phyloP scores from a whole-genome alignment of 2,113 vertebrate genomes.

The Pteruthius melanotis region DNA sequence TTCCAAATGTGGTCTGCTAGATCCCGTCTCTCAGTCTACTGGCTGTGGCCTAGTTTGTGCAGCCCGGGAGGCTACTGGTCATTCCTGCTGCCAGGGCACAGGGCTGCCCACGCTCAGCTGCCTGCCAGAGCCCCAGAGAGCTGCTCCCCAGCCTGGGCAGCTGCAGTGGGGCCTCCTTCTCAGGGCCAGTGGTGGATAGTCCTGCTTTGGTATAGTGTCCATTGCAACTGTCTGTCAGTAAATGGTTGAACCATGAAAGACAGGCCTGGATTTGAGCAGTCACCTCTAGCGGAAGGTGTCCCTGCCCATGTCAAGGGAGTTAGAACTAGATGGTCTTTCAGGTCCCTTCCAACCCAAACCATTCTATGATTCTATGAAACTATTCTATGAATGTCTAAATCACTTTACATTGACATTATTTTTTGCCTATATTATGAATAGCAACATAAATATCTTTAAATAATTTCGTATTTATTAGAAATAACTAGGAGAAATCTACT shows the following conservation, averaged over 20 bases:
- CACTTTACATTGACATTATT: not conserved
- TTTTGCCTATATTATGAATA: not conserved
- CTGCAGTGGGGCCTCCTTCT: not conserved
- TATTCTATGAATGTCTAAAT: not conserved
- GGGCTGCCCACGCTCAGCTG: not conserved
- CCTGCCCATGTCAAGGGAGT: not conserved
- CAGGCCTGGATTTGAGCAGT: not conserved
- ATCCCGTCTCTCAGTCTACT: not conserved
- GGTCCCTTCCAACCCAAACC: not conserved
- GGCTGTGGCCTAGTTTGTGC: not conserved
- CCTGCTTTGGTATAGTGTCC: not conserved
- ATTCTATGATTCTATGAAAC: not conserved
- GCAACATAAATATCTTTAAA: not conserved
- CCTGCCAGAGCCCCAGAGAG: not conserved
- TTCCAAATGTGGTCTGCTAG: not conserved
- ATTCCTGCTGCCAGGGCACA: not conserved
- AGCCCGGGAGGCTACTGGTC: not conserved
- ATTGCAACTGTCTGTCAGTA: not conserved
- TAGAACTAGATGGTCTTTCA: not conserved
- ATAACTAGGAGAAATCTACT: not conserved
- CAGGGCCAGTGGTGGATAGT: fast-evolving
- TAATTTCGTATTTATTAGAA: not conserved
- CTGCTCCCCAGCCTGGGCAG: not conserved
- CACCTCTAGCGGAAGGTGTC: not conserved
- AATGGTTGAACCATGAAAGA: not conserved